phyloP scores from a whole-genome alignment of 2,113 vertebrate species.

The Mirza zaza region DNA sequence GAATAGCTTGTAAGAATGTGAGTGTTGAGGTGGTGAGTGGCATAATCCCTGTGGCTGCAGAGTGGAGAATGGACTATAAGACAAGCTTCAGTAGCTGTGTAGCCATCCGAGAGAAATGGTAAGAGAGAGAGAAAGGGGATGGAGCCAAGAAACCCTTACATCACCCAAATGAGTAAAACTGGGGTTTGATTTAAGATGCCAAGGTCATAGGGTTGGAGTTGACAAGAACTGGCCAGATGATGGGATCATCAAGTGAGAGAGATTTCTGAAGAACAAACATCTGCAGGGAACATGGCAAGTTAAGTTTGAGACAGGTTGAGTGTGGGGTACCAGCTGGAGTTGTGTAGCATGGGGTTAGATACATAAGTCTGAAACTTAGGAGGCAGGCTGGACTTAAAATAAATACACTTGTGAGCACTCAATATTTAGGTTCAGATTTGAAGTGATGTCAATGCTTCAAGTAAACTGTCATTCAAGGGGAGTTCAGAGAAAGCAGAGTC shows the following conservation, averaged over 20 bases:
- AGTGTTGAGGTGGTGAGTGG: neutral
- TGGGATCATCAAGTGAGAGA: neutral
- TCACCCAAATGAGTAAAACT: neutral
- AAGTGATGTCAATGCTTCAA: neutral
- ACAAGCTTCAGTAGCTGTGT: neutral
- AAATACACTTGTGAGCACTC: neutral
- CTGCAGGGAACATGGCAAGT: neutral
- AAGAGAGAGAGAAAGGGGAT: neutral
- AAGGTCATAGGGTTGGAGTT: neutral
- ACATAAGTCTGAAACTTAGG: neutral
- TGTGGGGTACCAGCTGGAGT: neutral
- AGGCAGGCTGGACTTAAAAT: neutral
- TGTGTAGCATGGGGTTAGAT: neutral
- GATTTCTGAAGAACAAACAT: neutral
- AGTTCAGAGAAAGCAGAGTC: neutral
- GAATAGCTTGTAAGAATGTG: neutral
- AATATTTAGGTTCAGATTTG: neutral
- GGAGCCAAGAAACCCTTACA: neutral
- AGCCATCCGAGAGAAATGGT: neutral
- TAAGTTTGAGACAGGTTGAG: neutral
- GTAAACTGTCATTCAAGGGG: neutral
- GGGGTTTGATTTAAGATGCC: neutral
- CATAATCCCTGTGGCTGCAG: neutral
- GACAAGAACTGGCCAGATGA: neutral
- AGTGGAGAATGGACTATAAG: neutral